These are phyloP conservation scores for Melanostigma gelatinosum DNA, from an alignment of 2,113 vertebrate genomes.

Conservation along the genomic window DNA sequence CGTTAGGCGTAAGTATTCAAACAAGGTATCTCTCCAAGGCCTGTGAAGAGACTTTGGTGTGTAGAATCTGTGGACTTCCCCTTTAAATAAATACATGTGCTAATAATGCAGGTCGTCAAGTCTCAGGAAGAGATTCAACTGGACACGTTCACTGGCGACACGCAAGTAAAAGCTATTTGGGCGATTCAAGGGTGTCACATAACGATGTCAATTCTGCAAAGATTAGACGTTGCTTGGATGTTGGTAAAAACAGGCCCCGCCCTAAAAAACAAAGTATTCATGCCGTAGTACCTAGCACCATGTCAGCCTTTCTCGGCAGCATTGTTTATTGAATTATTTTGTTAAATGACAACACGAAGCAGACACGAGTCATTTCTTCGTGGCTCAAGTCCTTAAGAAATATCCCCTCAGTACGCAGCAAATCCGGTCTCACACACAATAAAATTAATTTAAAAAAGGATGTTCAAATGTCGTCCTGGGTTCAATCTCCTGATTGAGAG, in stretches of 20 bases:
- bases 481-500: slow-evolving; percentile 15
- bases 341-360: slow-evolving; percentile 23
- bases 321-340: slow-evolving; percentile 1
- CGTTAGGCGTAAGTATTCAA: too few species aligned
- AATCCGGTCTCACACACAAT: slow-evolving; percentile 3
- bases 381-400: slow-evolving; percentile 8
- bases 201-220: slow-evolving; percentile 39
- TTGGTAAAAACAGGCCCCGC: neutral
- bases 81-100: neutral
- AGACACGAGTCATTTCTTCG: slow-evolving; percentile 16
- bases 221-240: slow-evolving; percentile 5
- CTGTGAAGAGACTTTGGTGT: too few species aligned
- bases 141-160: neutral
- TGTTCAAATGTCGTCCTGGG: neutral
- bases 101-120: neutral
- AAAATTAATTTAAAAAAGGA: neutral
- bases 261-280: slow-evolving; percentile 25
- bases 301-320: slow-evolving; percentile 31
- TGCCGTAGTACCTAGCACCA: slow-evolving; percentile 51
- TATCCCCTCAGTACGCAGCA: neutral
- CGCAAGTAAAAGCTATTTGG: neutral
- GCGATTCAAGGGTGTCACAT: neutral
- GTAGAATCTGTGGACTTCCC: neutral
- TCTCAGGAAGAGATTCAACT: neutral
- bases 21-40: too few species aligned